Evolutionary conservation across 1,140 invertebrate species (phyloP).

Genomic region (Trichogramma pretiosum): DNA sequence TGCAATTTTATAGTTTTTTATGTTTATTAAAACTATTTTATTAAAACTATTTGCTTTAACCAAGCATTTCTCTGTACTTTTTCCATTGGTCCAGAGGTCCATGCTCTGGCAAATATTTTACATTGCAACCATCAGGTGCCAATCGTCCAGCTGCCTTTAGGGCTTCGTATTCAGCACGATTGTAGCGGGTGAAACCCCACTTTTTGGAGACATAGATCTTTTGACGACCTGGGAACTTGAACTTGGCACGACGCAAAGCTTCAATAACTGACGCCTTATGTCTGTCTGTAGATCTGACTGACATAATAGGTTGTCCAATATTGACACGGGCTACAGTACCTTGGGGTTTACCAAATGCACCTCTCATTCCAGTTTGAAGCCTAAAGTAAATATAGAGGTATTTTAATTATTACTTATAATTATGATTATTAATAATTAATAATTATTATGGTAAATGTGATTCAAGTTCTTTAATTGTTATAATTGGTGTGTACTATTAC

Average conservation of each 20-base stretch:
- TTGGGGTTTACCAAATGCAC: too few relatives aligned
- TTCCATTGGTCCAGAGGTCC: conserved; percentile 85
- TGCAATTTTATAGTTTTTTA: too few relatives aligned
- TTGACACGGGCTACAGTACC: conserved; percentile 95
- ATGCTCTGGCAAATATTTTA: conserved; percentile 86
- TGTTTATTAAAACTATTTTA: too few relatives aligned
- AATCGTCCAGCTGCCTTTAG: conserved; percentile 75
- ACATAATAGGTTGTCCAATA: too few relatives aligned
- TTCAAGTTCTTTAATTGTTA: too few relatives aligned
- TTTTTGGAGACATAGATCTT: too few relatives aligned
- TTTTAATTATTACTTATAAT: too few relatives aligned
- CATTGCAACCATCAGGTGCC: conserved; percentile 87
- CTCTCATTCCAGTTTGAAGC: too few relatives aligned
- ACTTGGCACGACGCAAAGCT: conserved; percentile 93
- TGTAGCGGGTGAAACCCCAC: conserved; percentile 99
- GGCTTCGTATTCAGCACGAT: conserved; percentile 79
- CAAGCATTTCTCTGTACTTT: conserved; percentile 54
- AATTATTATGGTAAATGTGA: background rate
- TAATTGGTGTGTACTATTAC: too few relatives aligned
- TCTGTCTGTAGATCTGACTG: conserved; percentile 86
- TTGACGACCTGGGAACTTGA: too few relatives aligned
- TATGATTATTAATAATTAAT: conserved; percentile 5
- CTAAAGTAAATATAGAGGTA: too few relatives aligned
- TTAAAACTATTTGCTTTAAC: too few relatives aligned
- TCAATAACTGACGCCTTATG: conserved; percentile 92